Conservation (phyloP, 2,888 invertebrate species). For the Eupithecia tripunctaria region DNA sequence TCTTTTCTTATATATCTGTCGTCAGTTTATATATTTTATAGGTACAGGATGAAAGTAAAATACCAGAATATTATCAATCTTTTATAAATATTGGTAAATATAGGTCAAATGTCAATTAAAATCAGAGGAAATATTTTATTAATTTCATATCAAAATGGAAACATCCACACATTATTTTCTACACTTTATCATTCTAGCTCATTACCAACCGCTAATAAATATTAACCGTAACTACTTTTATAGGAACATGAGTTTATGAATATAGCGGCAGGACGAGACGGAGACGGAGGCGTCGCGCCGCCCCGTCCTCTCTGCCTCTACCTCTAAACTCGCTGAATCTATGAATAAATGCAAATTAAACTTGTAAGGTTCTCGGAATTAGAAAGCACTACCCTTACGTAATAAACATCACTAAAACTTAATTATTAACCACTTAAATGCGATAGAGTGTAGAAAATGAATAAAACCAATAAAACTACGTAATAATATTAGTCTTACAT, state of each 20-base stretch:
- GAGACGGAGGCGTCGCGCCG: neutral
- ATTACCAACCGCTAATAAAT: constrained; percentile 40
- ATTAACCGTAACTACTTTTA: constrained; percentile 65
- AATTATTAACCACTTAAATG: constrained; percentile 53
- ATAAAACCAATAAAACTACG: constrained; percentile 79
- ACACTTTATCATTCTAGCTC: constrained; percentile 75
- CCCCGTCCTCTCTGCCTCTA: constrained; percentile 58
- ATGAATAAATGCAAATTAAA: constrained; percentile 45
- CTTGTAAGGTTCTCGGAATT: constrained; percentile 41
- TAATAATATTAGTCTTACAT: constrained; percentile 36
- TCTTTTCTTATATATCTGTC: no score
- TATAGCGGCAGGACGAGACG: constrained; percentile 58
- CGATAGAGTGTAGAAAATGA: constrained; percentile 83
- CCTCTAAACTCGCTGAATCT: constrained; percentile 44
- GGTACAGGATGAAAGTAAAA: constrained; percentile 62
- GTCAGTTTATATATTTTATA: neutral
- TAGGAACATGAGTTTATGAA: constrained; percentile 75
- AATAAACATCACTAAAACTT: constrained; percentile 42
- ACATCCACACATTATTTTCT: constrained; percentile 81
- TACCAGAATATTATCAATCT: constrained; percentile 72
- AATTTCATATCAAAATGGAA: constrained; percentile 83
- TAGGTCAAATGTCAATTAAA: constrained; percentile 84
- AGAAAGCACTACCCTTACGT: constrained; percentile 43
- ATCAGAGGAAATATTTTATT: constrained; percentile 82
- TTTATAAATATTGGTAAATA: constrained; percentile 85